Evolutionary conservation across 2,888 invertebrate genomes (phyloP).

Genomic region (Ochropleura plecta): DNA sequence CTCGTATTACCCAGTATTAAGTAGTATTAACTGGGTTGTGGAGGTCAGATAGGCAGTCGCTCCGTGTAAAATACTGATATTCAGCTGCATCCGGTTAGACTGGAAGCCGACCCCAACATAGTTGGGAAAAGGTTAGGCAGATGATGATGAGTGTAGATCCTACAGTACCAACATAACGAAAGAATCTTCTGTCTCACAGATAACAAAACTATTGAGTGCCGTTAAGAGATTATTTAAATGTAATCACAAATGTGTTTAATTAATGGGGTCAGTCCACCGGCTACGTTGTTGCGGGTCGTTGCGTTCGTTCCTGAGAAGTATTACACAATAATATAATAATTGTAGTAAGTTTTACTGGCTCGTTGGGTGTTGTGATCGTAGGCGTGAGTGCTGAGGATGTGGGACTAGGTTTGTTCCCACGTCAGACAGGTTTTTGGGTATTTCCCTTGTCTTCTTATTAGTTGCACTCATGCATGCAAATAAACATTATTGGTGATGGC

Average conservation of each 20-base stretch:
- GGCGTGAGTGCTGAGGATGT: background rate
- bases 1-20: no score
- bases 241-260: slow-evolving; percentile 60
- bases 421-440: background rate
- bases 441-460: background rate
- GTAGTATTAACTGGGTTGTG: no score
- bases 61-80: no score
- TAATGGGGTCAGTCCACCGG: slow-evolving; percentile 60
- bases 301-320: slow-evolving; percentile 53
- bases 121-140: no score
- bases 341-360: background rate
- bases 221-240: slow-evolving; percentile 51
- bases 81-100: no score
- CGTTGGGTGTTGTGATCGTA: background rate
- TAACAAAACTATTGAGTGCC: slow-evolving; percentile 45
- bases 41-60: no score
- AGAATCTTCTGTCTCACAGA: slow-evolving; percentile 20
- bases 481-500: no score
- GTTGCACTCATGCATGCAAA: no score
- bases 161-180: slow-evolving; percentile 26
- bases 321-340: slow-evolving; percentile 26
- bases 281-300: slow-evolving; percentile 49
- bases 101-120: no score
- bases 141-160: no score
- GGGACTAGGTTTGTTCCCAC: background rate